phyloP scores from a whole-genome alignment of 2,797 vertebrate species.

The Pseudotriccus pelzelni region DNA sequence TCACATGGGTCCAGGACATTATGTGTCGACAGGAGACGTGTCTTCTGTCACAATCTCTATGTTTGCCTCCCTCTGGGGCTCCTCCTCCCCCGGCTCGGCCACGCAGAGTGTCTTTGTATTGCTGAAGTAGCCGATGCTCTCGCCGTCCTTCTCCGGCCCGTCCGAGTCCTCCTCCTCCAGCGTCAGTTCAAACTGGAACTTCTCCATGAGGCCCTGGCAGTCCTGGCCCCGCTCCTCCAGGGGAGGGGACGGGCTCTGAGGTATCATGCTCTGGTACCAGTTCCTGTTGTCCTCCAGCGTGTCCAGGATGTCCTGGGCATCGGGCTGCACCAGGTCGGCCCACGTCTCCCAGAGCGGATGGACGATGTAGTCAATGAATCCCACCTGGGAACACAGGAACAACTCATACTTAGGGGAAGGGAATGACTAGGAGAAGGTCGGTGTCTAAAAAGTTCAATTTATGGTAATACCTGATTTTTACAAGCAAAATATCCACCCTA shows the following conservation, averaged over 20 bases:
- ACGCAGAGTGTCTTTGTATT: slow-evolving; percentile 77
- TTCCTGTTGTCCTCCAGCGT: slow-evolving; percentile 97
- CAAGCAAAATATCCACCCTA: rapidly evolving
- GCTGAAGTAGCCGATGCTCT: slow-evolving; percentile 73
- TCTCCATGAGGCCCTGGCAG: slow-evolving; percentile 81
- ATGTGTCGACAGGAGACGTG: slow-evolving; percentile 92
- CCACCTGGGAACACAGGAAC: slow-evolving; percentile 80
- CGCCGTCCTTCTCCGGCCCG: slow-evolving; percentile 80
- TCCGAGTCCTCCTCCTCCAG: slow-evolving; percentile 91
- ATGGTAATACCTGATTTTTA: rapidly evolving
- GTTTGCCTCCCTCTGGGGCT: slow-evolving; percentile 76
- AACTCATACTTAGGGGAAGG: background rate
- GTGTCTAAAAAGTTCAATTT: rapidly evolving
- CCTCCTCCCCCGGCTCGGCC: slow-evolving; percentile 63
- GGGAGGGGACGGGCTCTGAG: slow-evolving; percentile 94
- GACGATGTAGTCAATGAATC: slow-evolving; percentile 98
- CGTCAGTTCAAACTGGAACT: slow-evolving; percentile 94
- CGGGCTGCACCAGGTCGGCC: slow-evolving; percentile 97
- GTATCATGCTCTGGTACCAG: slow-evolving; percentile 99
- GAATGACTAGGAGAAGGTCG: rapidly evolving
- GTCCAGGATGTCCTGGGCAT: slow-evolving; percentile 97
- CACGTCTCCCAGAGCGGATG: slow-evolving; percentile 98
- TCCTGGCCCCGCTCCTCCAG: slow-evolving; percentile 86
- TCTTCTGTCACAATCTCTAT: slow-evolving; percentile 90
- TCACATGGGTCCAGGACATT: slow-evolving; percentile 62